Conservation (phyloP, 2,797 vertebrate genomes). For the Xenops minutus region DNA sequence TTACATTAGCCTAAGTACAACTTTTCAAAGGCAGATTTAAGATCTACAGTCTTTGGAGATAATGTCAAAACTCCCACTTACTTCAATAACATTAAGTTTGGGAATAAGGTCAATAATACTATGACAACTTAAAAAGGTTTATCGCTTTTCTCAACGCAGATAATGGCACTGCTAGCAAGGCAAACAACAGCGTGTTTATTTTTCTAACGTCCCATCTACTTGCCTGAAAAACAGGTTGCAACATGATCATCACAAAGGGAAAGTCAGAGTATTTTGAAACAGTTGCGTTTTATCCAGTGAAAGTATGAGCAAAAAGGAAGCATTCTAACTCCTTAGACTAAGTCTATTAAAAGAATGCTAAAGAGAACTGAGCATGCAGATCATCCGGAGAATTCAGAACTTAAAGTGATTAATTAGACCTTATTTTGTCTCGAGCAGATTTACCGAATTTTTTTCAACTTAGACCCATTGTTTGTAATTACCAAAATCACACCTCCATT, state of each 20-base stretch:
- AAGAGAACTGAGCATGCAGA: conserved; percentile 56
- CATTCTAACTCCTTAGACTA: conserved; percentile 37
- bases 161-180: neutral
- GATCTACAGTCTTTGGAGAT: neutral
- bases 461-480: conserved; percentile 78
- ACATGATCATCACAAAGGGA: conserved; percentile 2
- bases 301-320: conserved; percentile 9
- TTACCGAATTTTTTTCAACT: conserved; percentile 76
- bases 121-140: neutral
- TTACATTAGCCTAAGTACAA: neutral
- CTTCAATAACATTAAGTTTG: neutral
- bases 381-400: conserved; percentile 76
- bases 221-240: conserved; percentile 43
- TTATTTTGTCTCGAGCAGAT: conserved; percentile 77
- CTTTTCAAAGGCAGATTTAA: neutral
- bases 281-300: conserved; percentile 19
- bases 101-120: neutral
- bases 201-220: conserved; percentile 39
- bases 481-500: conserved; percentile 78
- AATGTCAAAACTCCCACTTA: neutral
- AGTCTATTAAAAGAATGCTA: conserved; percentile 63
- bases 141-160: neutral
- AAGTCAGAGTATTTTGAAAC: conserved; percentile 29
- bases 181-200: conserved; percentile 24
- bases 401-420: conserved; percentile 82